Evolutionary conservation across 2,113 vertebrate species (phyloP).

Genomic region (Stomatorhinus ivindoensis): DNA sequence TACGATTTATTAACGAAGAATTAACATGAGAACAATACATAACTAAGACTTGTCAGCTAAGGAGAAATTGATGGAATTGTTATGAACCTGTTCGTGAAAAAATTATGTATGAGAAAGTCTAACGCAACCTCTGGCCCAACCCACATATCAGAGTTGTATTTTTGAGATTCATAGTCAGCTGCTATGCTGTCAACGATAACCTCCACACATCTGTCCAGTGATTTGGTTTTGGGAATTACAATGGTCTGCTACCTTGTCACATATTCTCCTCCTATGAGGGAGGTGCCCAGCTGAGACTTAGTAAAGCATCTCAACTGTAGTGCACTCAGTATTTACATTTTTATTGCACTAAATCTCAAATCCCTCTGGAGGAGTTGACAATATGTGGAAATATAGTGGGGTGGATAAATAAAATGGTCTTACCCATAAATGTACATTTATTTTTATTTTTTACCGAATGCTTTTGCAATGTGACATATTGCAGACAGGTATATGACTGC

Average conservation of each 20-base stretch:
- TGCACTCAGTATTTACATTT: background rate
- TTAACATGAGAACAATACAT: too few species aligned
- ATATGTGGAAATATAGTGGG: background rate
- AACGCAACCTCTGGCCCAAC: too few species aligned
- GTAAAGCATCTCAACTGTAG: conserved; percentile 24
- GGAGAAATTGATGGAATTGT: too few species aligned
- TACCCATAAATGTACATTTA: too few species aligned
- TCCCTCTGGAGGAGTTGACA: background rate
- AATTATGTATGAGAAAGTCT: too few species aligned
- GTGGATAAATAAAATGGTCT: background rate
- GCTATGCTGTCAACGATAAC: conserved; percentile 37
- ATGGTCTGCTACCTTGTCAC: conserved; percentile 45
- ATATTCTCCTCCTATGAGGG: conserved; percentile 35
- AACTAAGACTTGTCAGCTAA: too few species aligned
- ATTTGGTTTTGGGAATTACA: background rate
- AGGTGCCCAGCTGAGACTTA: conserved; percentile 30
- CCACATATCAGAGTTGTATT: conserved; percentile 20
- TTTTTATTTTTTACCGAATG: too few species aligned
- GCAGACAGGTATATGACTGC: background rate
- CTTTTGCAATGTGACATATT: background rate
- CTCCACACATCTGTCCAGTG: background rate
- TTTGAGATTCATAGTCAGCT: conserved; percentile 51
- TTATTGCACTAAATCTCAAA: background rate
- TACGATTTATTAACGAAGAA: too few species aligned
- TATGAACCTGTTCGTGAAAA: too few species aligned